Percentiles rank a stretch among this genome's conserved stretches.
Conservation (phyloP, 1,140 invertebrate genomes). For the Ladona fulva region DNA sequence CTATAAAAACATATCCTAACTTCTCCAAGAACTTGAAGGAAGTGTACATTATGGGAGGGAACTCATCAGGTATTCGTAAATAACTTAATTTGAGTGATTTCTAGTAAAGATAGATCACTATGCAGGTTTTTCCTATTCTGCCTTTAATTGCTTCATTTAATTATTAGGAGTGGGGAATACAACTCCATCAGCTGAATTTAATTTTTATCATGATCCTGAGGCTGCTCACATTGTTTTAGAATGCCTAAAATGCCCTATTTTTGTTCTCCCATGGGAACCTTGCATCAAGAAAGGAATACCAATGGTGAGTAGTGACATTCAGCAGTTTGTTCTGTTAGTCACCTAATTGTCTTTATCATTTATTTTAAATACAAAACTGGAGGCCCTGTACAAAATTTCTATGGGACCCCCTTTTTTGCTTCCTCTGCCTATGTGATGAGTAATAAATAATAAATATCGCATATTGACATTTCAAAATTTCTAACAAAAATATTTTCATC, state of each 20-base stretch:
- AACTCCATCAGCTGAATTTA: slow-evolving; percentile 63
- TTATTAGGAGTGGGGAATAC: slow-evolving; percentile 53
- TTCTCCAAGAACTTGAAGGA: slow-evolving; percentile 51
- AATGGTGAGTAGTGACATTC: slow-evolving; percentile 34
- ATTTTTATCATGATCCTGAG: slow-evolving; percentile 70
- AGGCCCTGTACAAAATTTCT: too few relatives aligned
- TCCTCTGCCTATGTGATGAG: too few relatives aligned
- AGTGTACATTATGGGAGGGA: slow-evolving; percentile 69
- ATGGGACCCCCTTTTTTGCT: too few relatives aligned
- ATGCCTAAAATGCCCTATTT: slow-evolving; percentile 44
- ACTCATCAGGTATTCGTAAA: slow-evolving; percentile 44
- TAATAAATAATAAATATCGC: too few relatives aligned
- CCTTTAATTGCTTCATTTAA: too few relatives aligned
- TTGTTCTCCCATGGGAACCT: slow-evolving; percentile 55
- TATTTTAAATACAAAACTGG: too few relatives aligned
- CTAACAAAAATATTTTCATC: too few relatives aligned
- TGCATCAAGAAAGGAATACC: slow-evolving; percentile 39
- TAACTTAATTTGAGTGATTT: neutral
- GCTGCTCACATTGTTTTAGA: slow-evolving; percentile 60
- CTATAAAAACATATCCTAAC: slow-evolving; percentile 53
- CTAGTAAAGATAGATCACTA: too few relatives aligned
- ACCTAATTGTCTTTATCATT: too few relatives aligned
- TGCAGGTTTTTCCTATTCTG: too few relatives aligned
- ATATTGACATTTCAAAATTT: too few relatives aligned
- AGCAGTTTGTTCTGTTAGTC: too few relatives aligned